Conservation (phyloP, 1,140 invertebrate genomes). For the Neodiprion fabricii region DNA sequence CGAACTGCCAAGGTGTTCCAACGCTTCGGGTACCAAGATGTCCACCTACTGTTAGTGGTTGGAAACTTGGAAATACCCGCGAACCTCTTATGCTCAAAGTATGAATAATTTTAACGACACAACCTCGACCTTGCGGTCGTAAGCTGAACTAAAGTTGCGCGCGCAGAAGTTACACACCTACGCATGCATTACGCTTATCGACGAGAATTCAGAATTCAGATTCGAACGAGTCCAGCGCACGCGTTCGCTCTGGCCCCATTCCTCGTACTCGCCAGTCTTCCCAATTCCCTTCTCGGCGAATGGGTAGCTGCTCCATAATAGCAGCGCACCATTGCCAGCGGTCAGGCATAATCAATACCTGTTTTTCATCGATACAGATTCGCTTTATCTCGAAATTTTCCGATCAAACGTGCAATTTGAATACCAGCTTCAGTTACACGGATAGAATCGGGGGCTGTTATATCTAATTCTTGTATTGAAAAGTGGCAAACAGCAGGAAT, state of each 20-base stretch:
- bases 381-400: not conserved
- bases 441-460: not conserved
- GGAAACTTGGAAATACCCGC: no score
- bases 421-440: not conserved
- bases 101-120: not conserved
- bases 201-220: constrained; percentile 4
- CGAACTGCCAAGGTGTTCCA: no score
- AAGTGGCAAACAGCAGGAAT: not conserved
- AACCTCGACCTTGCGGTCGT: not conserved
- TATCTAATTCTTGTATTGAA: not conserved
- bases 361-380: not conserved
- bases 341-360: not conserved
- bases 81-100: not conserved
- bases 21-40: no score
- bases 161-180: not conserved
- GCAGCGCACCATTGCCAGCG: not conserved
- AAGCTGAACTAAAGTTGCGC: not conserved
- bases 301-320: not conserved
- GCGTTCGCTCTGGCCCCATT: not conserved
- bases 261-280: not conserved
- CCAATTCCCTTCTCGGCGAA: not conserved
- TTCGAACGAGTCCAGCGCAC: constrained; percentile 6
- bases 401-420: no score
- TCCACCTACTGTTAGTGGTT: no score
- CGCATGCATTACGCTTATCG: not conserved